Evolutionary conservation across 1,140 invertebrate species (phyloP), one percentile per base, ranked within the genome.

Genomic region (Limonius californicus): DNA sequence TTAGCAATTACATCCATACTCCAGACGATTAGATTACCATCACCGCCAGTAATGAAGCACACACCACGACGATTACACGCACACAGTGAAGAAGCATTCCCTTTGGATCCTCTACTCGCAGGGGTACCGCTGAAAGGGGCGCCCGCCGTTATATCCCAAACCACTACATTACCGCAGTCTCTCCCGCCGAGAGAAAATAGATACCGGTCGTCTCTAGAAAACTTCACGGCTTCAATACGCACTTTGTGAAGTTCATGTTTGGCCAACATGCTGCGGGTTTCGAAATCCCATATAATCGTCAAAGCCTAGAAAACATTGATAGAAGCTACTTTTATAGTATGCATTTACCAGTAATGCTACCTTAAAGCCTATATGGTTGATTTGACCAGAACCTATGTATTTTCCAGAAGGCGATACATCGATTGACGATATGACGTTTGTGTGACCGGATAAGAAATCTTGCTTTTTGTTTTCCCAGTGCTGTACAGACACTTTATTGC

Each of bases 281-380:
- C 80, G 71, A 89, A 95, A 72, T 94, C 85, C 93, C 94, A 97
- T 14, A 97, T 74, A 66, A 94, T 93, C 0, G 93, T 87, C 62
- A 83, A 83, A 3, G 93, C 89, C 82, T 90, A 63, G 54, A 68
- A 75, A 54, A 11, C 3, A 4, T 3, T 27, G 23, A 9, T 27
- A 4, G 9, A 4, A 21, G 12, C 2, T 2, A 27, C 19, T 21
- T 23, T 18, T 35, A 27, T 14, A 54, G 1, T n/a, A 45, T 15
- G n/a, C 32, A 35, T 50, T 4, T 12, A 30, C 6, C 2, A 21
- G 47, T 35, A 35, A n/a, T 16, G 54, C 59, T 73, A 89, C 87
- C 79, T 92, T 93, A 73, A 95, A 95, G 4, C 93, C 94, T 74
- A 93, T 91, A 70, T 94, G 87, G 72, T 90, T 96, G 9, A 91